Base-by-base conservation (phyloP, 2,888 invertebrate genomes). In the Coelopa pilipes region DNA sequence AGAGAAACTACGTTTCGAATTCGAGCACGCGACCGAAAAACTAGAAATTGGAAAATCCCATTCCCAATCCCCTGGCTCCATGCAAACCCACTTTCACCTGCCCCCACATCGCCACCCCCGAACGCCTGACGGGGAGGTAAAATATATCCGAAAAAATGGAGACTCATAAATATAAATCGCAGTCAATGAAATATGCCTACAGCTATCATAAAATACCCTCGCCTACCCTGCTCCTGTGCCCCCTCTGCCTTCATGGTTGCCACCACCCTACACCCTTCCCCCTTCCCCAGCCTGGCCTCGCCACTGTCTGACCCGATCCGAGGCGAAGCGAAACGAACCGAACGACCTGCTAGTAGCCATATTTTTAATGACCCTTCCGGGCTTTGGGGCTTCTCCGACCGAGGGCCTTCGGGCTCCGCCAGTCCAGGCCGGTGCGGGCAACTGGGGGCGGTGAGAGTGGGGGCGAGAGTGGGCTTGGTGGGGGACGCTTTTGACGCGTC, bases 21-120 rank as follows among this genome's bases (percentile, higher is more conserved):
- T 81, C 80, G 74, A 81, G 79, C 82, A 82, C 83, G 82, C 82
- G 82, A 82, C 75, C 77, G 59, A 73, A n/a, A 75, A 78, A 63
- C 45, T 50, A 60, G 17, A 53, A 70, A 70, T 63, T 55, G 71
- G 71, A 71, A 71, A 71, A 65, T 46, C 70, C 70, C 19, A 19
- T 12, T n/a, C 46, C 11, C 7, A 21, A n/a, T 70, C 70, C 70
- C 15, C 70, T n/a, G 4, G 24, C 45, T 15, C n/a, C 49, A 57
- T 2, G 15, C 57, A 19, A 19, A 47, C 59, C 17, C 60, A n/a
- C n/a, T 3, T 53, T 24, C 45, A 15, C 19, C 45, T 46, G 19
- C 21, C 34, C 21, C 3, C 4, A 4, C n/a, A 1, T 66, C 50
- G 21, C 11, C 10, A 17, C 53, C 10, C 53, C 53, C 53, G 53